These are phyloP conservation scores for cattle (Bos taurus) DNA, from an alignment of 2,113 vertebrate species.

Conservation along the genomic window DNA sequence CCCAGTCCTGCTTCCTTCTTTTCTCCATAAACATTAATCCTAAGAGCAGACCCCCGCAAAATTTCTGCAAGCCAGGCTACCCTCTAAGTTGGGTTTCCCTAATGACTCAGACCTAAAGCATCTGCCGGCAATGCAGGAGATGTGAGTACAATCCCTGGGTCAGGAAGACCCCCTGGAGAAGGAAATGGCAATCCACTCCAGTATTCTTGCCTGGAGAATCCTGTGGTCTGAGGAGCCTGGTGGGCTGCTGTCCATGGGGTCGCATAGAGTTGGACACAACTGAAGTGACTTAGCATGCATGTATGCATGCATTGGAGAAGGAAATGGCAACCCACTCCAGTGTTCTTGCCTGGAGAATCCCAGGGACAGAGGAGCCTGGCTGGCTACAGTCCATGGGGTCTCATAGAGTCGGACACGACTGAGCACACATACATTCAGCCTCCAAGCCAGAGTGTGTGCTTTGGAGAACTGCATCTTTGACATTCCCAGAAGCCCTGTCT, in stretches of 20 bases:
- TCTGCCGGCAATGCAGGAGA: neutral
- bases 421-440: neutral
- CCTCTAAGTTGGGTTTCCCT: neutral
- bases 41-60: neutral
- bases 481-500: neutral
- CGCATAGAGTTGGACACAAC: rapidly evolving
- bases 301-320: neutral
- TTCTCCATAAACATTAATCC: neutral
- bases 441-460: neutral
- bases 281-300: neutral
- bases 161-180: neutral
- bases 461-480: neutral
- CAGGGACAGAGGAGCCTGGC: neutral
- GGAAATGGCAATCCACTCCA: neutral
- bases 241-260: neutral
- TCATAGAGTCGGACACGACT: neutral
- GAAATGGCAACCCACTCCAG: neutral
- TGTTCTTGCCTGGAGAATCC: neutral
- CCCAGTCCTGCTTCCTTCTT: neutral
- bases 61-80: neutral
- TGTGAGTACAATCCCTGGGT: neutral
- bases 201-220: neutral
- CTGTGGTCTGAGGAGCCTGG: neutral
- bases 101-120: neutral
- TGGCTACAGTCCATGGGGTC: neutral